phyloP scores from a whole-genome alignment of 2,797 vertebrate species.

The Kryptolebias ocellatus region DNA sequence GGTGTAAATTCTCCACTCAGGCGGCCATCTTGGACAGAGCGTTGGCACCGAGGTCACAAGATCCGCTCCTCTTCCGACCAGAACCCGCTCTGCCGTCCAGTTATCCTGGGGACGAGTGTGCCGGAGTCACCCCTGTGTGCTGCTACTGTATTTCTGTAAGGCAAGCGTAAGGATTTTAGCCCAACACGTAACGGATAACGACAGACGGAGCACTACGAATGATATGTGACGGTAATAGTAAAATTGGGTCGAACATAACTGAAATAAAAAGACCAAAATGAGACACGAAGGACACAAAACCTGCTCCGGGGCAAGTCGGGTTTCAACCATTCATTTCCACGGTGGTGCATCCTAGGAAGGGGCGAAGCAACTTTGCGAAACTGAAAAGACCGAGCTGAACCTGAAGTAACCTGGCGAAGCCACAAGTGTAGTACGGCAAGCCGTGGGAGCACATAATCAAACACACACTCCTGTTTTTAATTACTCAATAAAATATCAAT shows the following conservation, averaged over 20 bases:
- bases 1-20: slow-evolving; percentile 40
- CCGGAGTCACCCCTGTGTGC: not conserved
- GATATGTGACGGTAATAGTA: not conserved
- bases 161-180: not conserved
- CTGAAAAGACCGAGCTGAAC: not conserved
- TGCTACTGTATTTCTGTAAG: not conserved
- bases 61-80: slow-evolving; percentile 4
- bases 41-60: slow-evolving; percentile 44
- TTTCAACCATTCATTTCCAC: not conserved
- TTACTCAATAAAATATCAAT: too few species aligned
- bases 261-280: not conserved
- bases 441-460: not conserved
- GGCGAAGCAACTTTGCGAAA: not conserved
- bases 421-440: not conserved
- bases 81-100: too few species aligned
- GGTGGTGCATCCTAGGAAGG: not conserved
- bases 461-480: too few species aligned
- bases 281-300: not conserved
- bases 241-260: not conserved
- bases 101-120: not conserved
- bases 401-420: not conserved
- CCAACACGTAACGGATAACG: not conserved
- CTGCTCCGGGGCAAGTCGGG: not conserved
- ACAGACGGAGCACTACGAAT: not conserved
- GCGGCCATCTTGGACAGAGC: slow-evolving; percentile 68